A percentile compares a stretch with the other conserved stretches of the same genome.
Conservation (phyloP, 2,797 vertebrate species). For the Sebastes diaconus region DNA sequence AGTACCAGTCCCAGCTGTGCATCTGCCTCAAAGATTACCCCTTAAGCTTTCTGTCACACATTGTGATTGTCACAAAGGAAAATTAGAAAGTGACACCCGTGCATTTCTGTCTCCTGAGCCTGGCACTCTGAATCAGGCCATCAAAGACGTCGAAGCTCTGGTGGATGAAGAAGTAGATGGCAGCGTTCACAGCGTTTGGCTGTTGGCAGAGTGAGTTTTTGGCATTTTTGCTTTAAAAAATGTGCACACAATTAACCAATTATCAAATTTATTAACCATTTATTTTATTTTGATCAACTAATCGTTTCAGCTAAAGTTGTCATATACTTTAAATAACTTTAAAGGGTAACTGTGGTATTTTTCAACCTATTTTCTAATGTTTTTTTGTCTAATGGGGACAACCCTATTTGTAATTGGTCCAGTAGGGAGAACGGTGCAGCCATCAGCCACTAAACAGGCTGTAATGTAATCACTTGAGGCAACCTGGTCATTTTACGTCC, state of each 20-base stretch:
- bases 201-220: constrained; percentile 84
- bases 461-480: too few relatives aligned
- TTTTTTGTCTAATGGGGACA: neutral
- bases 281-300: neutral
- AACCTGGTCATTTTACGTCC: too few relatives aligned
- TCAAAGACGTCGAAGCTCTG: constrained; percentile 79
- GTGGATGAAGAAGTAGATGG: constrained; percentile 78
- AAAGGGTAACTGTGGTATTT: too few relatives aligned
- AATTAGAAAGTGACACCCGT: constrained; percentile 57
- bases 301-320: neutral
- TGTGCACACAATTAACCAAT: neutral
- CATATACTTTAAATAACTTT: neutral
- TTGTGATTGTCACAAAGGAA: constrained; percentile 56
- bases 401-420: too few relatives aligned
- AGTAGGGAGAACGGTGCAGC: too few relatives aligned
- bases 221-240: neutral
- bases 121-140: constrained; percentile 83
- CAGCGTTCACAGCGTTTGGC: constrained; percentile 80
- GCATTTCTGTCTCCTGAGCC: constrained; percentile 72
- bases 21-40: constrained; percentile 55
- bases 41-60: constrained; percentile 45
- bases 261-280: neutral
- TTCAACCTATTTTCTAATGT: neutral
- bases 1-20: constrained; percentile 42
- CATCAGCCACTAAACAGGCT: too few relatives aligned